These are phyloP conservation scores for Nephila pilipes DNA, from an alignment of 1,140 invertebrate species.

Conservation along the genomic window DNA sequence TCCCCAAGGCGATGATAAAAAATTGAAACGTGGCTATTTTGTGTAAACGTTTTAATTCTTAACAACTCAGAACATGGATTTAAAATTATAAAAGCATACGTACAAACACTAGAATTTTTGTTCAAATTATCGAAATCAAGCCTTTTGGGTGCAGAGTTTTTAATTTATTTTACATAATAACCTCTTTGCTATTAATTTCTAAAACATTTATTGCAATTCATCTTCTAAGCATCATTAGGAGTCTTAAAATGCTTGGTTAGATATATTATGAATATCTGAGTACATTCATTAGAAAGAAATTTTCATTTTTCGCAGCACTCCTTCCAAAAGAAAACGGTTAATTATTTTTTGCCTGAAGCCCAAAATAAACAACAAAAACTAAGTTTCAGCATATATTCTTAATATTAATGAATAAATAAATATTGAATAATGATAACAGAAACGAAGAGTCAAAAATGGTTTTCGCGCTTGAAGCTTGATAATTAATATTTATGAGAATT, in stretches of 20 bases:
- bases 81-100: too few relatives aligned
- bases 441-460: neutral
- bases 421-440: neutral
- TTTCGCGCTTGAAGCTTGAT: neutral
- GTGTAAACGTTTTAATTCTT: too few relatives aligned
- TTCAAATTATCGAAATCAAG: too few relatives aligned
- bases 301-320: neutral
- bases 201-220: neutral
- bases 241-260: neutral
- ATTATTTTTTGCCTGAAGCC: neutral
- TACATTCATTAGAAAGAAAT: neutral
- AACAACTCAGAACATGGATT: too few relatives aligned
- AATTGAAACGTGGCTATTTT: too few relatives aligned
- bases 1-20: too few relatives aligned
- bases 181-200: neutral
- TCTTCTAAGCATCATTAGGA: neutral
- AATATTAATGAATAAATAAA: constrained; percentile 22
- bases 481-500: constrained; percentile 32
- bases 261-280: neutral
- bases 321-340: neutral
- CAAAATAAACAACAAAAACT: neutral
- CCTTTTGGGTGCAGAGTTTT: too few relatives aligned
- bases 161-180: neutral
- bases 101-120: too few relatives aligned
- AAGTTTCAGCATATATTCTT: neutral